Evolutionary conservation across 1,140 invertebrate genomes (phyloP), one percentile per base, ranked within the genome.

Genomic region (Glossosoma conforme): DNA sequence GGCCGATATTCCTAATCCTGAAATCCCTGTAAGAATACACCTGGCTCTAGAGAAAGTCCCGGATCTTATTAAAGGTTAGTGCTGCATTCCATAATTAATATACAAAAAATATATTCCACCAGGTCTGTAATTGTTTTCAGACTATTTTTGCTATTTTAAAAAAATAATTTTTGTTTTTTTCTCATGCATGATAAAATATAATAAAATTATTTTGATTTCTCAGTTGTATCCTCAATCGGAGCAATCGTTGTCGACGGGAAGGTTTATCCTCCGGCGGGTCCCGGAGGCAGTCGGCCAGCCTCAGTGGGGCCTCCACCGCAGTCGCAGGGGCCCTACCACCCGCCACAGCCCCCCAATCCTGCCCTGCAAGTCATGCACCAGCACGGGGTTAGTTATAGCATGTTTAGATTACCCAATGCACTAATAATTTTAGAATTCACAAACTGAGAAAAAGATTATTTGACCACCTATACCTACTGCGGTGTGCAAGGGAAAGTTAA

Each of bases 1-100:
- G 59, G 86, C 86, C 2, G 86, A 89, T 68, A 89, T 89, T 63
- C 86, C 87, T 55, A 90, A 89, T 77, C 86, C 86, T 2, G 86
- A 89, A 72, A 89, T 88, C 59, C 87, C 85, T 28, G 87, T 87
- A 28, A 78, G 86, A 61, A 90, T 88, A 65, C 80, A 81, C 65
- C 75, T 88, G 25, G 81, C 80, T 40, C 72, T 87, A 51, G 87
- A 88, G 62, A 87, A 87, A 77, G 78, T 89, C 54, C 77, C 83
- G 21, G 86, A 89, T 63, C 71, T 90, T 33, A 77, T 87, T 41
- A 84, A 87, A 78, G 84, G 84, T 86, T 62, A 63, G n/a, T n/a
- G n/a, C n/a, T n/a, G n/a, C n/a, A n/a, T n/a, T n/a, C n/a, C n/a
- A n/a, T n/a, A n/a, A n/a, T n/a, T n/a, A n/a, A n/a, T n/a, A n/a